Conservation (phyloP, 2,888 invertebrate species). For the Dolichopus griseipennis region DNA sequence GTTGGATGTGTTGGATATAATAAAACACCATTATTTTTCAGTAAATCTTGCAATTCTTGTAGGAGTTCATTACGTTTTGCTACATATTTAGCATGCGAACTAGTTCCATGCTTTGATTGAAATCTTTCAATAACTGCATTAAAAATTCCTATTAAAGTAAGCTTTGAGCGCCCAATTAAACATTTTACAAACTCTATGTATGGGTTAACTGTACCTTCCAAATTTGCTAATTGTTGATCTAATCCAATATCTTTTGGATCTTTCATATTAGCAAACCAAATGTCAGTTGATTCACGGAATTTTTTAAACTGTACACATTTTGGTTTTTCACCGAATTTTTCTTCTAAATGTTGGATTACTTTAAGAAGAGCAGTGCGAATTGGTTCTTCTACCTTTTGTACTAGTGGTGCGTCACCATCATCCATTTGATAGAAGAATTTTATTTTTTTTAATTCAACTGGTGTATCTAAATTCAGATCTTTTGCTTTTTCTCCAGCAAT, state of each 20-base stretch:
- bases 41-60: conserved; percentile 50
- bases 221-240: conserved; percentile 28
- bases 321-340: conserved; percentile 28
- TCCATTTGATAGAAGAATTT: conserved; percentile 75
- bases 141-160: conserved; percentile 50
- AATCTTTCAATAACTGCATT: conserved; percentile 46
- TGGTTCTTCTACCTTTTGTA: conserved; percentile 41
- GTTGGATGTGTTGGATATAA: conserved; percentile 53
- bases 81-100: neutral
- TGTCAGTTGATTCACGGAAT: conserved; percentile 56
- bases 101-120: neutral
- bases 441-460: conserved; percentile 50
- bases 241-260: conserved; percentile 53
- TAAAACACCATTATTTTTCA: conserved; percentile 54
- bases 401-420: conserved; percentile 57
- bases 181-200: conserved; percentile 51
- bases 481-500: conserved; percentile 50
- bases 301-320: conserved; percentile 53
- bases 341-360: conserved; percentile 36
- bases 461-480: conserved; percentile 45
- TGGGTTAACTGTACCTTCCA: neutral
- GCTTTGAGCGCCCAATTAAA: conserved; percentile 42
- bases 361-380: conserved; percentile 40
- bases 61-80: conserved; percentile 39
- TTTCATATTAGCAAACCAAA: conserved; percentile 51